Base-by-base conservation (phyloP, 2,113 vertebrate species). In the Gadus macrocephalus region DNA sequence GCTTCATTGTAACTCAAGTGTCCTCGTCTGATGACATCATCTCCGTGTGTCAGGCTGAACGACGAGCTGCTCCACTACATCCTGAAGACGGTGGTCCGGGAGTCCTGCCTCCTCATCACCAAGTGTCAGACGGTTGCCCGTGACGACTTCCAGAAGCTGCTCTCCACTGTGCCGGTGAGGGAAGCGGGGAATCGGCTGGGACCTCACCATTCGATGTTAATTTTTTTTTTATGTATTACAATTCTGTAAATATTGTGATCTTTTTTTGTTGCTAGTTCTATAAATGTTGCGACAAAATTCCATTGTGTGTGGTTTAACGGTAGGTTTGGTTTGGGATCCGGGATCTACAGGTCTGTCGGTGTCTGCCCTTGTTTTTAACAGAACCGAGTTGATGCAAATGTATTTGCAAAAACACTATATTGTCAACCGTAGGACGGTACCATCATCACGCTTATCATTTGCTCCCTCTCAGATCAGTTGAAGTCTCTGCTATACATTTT, bases 111-210 rank as follows among this genome's bases (percentile, higher is more conserved):
- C 85, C 92, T 99, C 90, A 95, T 99, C 92, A 98, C 96, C 83
- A 99, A 99, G 95, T 98, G 97, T 94, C 96, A 98, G 93, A 98
- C 95, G 72, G 95, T 97, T 61, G 93, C 95, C 88, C 94, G 95
- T 90, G 96, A 98, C 80, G 97, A 98, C 84, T 98, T 98, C 90
- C 96, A 98, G 90, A 98, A 94, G 91, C 94, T 99, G 84, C 95
- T 99, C 80, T 96, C 96, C 88, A 98, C 96, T 69, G 96, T 98
- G 86, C 96, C 97, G 92, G 96, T 99, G 95, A 90, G 96, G 83
- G 68, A 67, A 66, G 75, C 64, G 42, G 42, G 42, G 42, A 49
- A 49, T 49, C 42, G 4, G 31, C 31, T 3, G 31, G 31, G 31
- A 35, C 4, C 31, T 35, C 31, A 25, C 25, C 2, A 25, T 25